phyloP scores from a whole-genome alignment of 2,113 vertebrate genomes.

The Hiodon alosoides region DNA sequence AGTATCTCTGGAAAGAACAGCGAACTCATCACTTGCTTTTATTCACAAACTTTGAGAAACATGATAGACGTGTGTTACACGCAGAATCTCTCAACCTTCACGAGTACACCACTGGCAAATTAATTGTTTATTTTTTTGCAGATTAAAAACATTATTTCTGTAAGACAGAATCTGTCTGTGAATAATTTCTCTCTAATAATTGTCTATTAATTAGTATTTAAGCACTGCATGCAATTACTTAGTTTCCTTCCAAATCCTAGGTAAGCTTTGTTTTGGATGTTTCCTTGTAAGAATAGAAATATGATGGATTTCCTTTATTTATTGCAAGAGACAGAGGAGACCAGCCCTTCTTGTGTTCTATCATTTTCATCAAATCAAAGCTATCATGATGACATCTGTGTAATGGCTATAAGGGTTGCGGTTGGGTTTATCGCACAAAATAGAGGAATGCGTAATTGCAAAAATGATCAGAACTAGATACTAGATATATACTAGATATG shows the following conservation, averaged over 20 bases:
- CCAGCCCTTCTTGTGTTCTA: neutral
- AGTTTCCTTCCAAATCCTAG: neutral
- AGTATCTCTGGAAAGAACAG: conserved; percentile 29
- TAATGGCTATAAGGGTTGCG: neutral
- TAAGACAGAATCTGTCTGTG: neutral
- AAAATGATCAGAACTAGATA: neutral
- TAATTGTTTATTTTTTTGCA: neutral
- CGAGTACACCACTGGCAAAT: conserved; percentile 40
- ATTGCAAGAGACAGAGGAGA: too few relatives aligned
- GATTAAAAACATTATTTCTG: conserved; percentile 8
- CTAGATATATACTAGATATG: too few relatives aligned
- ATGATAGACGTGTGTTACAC: conserved; percentile 41
- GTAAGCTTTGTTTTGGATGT: neutral
- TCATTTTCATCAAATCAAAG: neutral
- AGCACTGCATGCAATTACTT: too few relatives aligned
- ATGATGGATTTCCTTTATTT: too few relatives aligned
- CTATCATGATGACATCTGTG: neutral
- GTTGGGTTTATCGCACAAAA: neutral
- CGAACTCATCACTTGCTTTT: conserved; percentile 39
- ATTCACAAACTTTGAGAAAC: conserved; percentile 43
- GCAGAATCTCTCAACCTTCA: conserved; percentile 34
- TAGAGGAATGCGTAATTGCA: neutral
- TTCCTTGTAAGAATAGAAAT: too few relatives aligned
- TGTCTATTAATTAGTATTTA: too few relatives aligned
- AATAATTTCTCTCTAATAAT: neutral